Percentiles rank a stretch among this genome's conserved stretches.
phyloP scores from a whole-genome alignment of 2,113 vertebrate species.

The Hippocampus mohnikei region DNA sequence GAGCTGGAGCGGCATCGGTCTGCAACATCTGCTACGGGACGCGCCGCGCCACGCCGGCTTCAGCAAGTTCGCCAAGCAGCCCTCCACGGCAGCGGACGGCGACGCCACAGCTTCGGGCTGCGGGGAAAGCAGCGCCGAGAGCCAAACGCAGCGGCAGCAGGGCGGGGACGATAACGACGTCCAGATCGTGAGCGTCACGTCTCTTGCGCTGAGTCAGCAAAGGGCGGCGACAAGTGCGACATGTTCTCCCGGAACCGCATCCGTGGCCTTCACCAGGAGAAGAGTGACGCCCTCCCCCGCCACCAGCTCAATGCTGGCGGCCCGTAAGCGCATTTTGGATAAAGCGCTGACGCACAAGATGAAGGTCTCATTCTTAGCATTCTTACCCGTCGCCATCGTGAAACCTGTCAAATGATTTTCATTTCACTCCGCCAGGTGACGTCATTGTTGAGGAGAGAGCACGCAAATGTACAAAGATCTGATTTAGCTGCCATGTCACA shows the following conservation, averaged over 20 bases:
- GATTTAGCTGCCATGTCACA: slow-evolving; percentile 47
- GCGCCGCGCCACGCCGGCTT: slow-evolving; percentile 53
- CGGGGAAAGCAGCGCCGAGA: neutral
- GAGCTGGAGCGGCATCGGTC: slow-evolving; percentile 66
- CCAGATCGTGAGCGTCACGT: slow-evolving; percentile 74
- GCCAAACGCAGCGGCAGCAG: slow-evolving; percentile 35
- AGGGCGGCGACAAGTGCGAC: slow-evolving; percentile 27
- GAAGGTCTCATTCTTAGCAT: slow-evolving; percentile 56
- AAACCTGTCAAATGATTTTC: neutral
- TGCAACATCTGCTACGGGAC: slow-evolving; percentile 59
- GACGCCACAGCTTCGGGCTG: neutral
- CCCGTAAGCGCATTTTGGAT: slow-evolving; percentile 73
- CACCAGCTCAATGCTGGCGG: slow-evolving; percentile 70
- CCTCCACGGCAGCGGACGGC: slow-evolving; percentile 28
- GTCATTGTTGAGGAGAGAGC: slow-evolving; percentile 62
- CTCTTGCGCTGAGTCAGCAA: slow-evolving; percentile 64
- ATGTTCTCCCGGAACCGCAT: slow-evolving; percentile 34
- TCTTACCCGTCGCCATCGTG: neutral
- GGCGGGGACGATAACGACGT: slow-evolving; percentile 54
- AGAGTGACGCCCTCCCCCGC: slow-evolving; percentile 51
- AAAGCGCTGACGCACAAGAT: slow-evolving; percentile 74
- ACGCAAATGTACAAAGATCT: slow-evolving; percentile 35
- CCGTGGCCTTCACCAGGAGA: slow-evolving; percentile 41
- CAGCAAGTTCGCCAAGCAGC: slow-evolving; percentile 44
- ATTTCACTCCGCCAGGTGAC: slow-evolving; percentile 57